Base-by-base conservation (phyloP, 2,888 invertebrate genomes). In the Loripinus fragilis region DNA sequence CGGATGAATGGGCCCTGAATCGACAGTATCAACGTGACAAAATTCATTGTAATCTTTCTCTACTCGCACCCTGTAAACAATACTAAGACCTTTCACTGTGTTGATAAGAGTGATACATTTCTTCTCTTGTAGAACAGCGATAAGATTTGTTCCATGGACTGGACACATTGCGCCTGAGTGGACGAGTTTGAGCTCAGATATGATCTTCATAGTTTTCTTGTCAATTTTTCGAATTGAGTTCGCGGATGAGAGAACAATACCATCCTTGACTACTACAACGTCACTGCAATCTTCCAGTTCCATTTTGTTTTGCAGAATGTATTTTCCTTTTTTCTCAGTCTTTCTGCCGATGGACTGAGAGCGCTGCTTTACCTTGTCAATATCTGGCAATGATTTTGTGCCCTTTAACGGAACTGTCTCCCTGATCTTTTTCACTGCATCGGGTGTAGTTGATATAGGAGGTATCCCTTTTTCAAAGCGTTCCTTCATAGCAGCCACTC, bases 281-380 rank as follows among this genome's bases (percentile, higher is more conserved):
- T 80, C 83, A 35, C 77, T 78, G 60, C 83, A 83, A 7, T 80
- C 76, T 23, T 83, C 83, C 15, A 83, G 60, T 50, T 83, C 74
- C 28, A 74, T 50, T 23, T 75, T 70, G 55, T 80, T 78, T 42
- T 74, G 65, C 2, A 83, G 69, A 15, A 72, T 50, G 60, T 72
- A 83, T 35, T 76, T 80, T n/a, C 71, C 67, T 45, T 50, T 68
- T 38, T 76, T 79, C 17, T 60, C 60, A 2, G 28, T 10, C 23
- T n/a, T 41, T 42, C 67, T 38, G 42, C 67, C 67, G 1, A 41
- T 20, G 8, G 67, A 42, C n/a, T 42, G 12, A 2, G 67, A 33
- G 74, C 10, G 60, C 75, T 5, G 60, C n/a, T 38, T 75, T 74
- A 30, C 70, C 69, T n/a, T 72, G 41, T 69, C 70, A n/a, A 74